Base-by-base conservation (phyloP, 1,140 invertebrate genomes). In the Oscheius sp. region DNA sequence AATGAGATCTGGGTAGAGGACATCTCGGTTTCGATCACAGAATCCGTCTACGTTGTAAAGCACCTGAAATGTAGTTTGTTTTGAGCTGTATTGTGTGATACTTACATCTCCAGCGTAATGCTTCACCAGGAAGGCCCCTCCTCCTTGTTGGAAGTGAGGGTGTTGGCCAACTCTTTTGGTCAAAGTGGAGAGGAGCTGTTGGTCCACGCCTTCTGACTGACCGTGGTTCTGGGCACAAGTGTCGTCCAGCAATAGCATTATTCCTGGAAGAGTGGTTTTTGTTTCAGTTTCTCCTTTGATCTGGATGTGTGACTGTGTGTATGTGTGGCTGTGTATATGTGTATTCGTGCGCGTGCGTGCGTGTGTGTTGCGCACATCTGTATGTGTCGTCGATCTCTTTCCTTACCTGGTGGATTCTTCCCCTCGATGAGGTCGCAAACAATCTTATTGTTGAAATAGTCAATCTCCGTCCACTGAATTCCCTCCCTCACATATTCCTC, bases 361-460 rank as follows among this genome's bases (percentile, higher is more conserved):
- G n/a, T n/a, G n/a, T n/a, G n/a, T n/a, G n/a, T n/a, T n/a, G n/a
- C n/a, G n/a, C 23, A 18, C 42, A 18, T 18, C 42, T 0, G 15
- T 45, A 15, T 18, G 42, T 18, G 23, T 45, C 0, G 15, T 45
- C 42, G 0, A 79, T 64, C 7, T 85, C 85, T 1, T 80, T 83
- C 87, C 89, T 31, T 26, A 79, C 79, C 79, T 28, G 87, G 87
- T 10, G 78, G 84, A 69, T 85, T 85, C 64, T 80, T 85, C 13
- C 73, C 73, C 77, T 88, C 87, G 61, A 91, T 90, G 61, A 91
- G 84, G 79, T 91, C 90, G 74, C 90, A 88, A n/a, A 88, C 90
- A 63, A 91, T 85, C 76, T 90, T 89, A 79, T 91, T 91, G 85
- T 91, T 91, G 85, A 91, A 91, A 83, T 90, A 91, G 29, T 91